Conservation (phyloP, 1,140 invertebrate species). For the Drosophila grimshawi region DNA sequence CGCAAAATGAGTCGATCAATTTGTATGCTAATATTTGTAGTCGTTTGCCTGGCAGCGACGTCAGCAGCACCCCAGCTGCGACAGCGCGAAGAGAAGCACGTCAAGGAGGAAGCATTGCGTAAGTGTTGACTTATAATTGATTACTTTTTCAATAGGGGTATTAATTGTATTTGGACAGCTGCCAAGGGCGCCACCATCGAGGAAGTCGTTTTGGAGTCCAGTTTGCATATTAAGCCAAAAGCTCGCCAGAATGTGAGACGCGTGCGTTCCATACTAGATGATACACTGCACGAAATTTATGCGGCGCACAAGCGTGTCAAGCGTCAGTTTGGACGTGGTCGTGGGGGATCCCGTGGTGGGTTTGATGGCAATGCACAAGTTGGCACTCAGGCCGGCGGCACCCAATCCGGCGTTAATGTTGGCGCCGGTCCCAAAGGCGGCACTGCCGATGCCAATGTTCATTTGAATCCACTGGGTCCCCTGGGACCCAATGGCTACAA, state of each 20-base stretch:
- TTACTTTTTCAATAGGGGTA: constrained; percentile 7
- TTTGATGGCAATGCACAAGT: constrained; percentile 36
- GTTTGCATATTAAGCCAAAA: constrained; percentile 81
- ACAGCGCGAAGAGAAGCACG: constrained; percentile 75
- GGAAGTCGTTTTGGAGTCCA: constrained; percentile 83
- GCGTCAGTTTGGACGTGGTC: constrained; percentile 40
- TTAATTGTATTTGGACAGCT: constrained; percentile 41
- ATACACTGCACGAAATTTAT: constrained; percentile 37
- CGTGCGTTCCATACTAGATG: constrained; percentile 46
- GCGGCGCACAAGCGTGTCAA: constrained; percentile 72
- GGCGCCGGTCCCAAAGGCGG: constrained; percentile 64
- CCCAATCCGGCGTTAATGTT: constrained; percentile 52
- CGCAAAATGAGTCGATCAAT: constrained; percentile 59
- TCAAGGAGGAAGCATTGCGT: constrained; percentile 68
- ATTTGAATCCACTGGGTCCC: constrained; percentile 46
- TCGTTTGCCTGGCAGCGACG: constrained; percentile 45
- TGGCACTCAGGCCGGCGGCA: constrained; percentile 50
- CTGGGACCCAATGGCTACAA: constrained; percentile 60
- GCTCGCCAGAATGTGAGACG: constrained; percentile 62
- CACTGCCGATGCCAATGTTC: constrained; percentile 59
- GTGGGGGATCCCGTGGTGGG: constrained; percentile 26
- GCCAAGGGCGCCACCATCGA: constrained; percentile 73
- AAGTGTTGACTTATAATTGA: constrained; percentile 40
- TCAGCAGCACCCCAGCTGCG: constrained; percentile 62
- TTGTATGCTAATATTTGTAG: constrained; percentile 55